Percentiles rank a stretch among this genome's conserved stretches.
Evolutionary conservation across 2,888 invertebrate species (phyloP).

Genomic region (Zaprionus bogoriensis): DNA sequence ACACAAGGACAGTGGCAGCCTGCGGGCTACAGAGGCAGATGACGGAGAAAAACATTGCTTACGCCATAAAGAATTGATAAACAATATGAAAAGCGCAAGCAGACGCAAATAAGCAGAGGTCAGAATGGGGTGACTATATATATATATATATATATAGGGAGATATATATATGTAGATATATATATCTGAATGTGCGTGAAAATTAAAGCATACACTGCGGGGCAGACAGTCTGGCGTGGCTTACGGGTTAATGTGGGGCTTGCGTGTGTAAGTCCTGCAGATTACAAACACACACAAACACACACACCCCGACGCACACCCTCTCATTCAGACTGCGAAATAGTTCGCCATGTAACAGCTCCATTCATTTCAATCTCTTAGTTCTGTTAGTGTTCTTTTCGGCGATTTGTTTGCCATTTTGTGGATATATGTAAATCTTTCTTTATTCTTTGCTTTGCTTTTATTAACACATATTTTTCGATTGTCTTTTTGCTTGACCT

Average conservation of each 20-base stretch:
- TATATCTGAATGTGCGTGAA: background rate
- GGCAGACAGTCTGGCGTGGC: conserved; percentile 28
- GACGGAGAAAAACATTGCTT: background rate
- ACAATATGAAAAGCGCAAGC: conserved; percentile 7
- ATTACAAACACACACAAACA: conserved; percentile 5
- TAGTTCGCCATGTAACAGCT: background rate
- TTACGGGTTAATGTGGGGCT: conserved; percentile 18
- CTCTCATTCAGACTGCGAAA: background rate
- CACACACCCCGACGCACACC: background rate
- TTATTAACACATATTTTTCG: conserved; percentile 51
- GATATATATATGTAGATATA: background rate
- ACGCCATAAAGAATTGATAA: conserved; percentile 16
- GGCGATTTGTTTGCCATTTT: conserved; percentile 7
- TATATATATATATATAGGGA: background rate
- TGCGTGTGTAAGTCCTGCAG: conserved; percentile 23
- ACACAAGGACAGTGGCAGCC: conserved; percentile 45
- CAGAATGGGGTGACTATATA: background rate
- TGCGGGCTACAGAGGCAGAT: conserved; percentile 5
- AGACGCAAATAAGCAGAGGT: conserved; percentile 24
- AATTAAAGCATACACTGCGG: conserved; percentile 17
- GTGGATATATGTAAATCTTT: conserved; percentile 22
- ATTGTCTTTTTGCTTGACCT: conserved; percentile 2
- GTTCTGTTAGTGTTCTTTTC: conserved; percentile 1
- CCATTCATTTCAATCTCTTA: conserved; percentile 56
- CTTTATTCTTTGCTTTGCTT: conserved; percentile 22